Base-by-base conservation (phyloP, 2,797 vertebrate genomes). In the Catostomus latipinnis region DNA sequence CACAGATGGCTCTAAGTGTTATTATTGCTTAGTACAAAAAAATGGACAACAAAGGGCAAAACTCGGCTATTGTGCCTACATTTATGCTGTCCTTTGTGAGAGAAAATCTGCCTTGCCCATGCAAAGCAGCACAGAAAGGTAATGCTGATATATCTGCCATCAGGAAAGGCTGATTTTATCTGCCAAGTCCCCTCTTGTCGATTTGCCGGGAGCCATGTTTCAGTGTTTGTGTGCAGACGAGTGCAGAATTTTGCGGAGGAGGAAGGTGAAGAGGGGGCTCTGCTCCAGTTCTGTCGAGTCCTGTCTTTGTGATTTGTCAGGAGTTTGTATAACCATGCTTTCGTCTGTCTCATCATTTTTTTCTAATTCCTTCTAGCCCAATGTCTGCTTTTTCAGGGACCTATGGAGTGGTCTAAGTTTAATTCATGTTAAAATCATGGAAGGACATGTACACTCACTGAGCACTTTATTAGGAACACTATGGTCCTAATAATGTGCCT, bases 241-340 rank as follows among this genome's bases (percentile, higher is more conserved):
- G 53, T 10, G 34, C 72, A 75, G 65, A 67, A 80, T 73, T 78
- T 49, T 45, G 63, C 16, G 5, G n/a, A 56, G 73, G 78, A 81
- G 72, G 22, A 53, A 76, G 71, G 71, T 81, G 75, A 77, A 80
- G 74, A 65, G 75, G 80, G 78, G 81, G 82, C 83, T 88, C 72
- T 79, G 84, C 70, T 87, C 84, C 54, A 86, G 71, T 71, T 83
- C 87, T 86, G 82, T 81, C 43, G 48, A 70, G 71, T 88, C 81
- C 74, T 78, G 54, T 65, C 77, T 71, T 87, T 85, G 80, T 73
- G 73, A 83, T 81, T 82, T 83, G 71, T 90, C 89, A 89, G 65
- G 34, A 78, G 72, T 78, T 58, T 62, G 66, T 85, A 34, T 72
- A 68, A 63, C 87, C 63, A 34, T 18, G 61, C 56, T 56, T 85